Percentiles rank a stretch among this genome's conserved stretches.
Evolutionary conservation across 2,797 vertebrate genomes (phyloP).

Genomic region (Eremophila alpestris): DNA sequence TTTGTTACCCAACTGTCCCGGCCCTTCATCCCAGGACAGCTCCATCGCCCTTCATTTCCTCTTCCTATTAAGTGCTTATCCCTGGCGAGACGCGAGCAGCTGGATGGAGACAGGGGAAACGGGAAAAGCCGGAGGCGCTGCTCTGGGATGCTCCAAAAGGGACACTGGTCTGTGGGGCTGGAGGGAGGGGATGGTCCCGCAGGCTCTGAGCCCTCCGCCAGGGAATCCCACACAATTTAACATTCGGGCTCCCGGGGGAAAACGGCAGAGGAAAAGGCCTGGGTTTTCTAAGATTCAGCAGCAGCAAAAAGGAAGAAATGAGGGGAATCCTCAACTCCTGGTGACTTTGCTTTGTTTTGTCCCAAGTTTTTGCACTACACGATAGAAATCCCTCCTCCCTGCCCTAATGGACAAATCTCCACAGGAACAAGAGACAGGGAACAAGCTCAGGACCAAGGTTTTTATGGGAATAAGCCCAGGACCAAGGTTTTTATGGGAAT

Average conservation of each 20-base stretch:
- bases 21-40: neutral
- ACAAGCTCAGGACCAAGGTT: neutral
- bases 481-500: neutral
- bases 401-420: neutral
- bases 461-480: neutral
- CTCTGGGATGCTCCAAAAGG: neutral
- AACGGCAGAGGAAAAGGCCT: neutral
- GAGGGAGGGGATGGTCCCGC: neutral
- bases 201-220: neutral
- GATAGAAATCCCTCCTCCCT: neutral
- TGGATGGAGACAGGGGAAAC: neutral
- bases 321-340: neutral
- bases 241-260: neutral
- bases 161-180: neutral
- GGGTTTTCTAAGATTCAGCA: neutral
- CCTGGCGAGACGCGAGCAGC: neutral
- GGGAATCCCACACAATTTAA: neutral
- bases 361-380: neutral
- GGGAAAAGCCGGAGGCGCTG: neutral
- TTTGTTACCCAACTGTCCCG: slow-evolving; percentile 1
- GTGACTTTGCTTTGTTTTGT: neutral
- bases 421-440: neutral
- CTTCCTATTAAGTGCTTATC: neutral
- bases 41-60: slow-evolving; percentile 20
- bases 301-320: neutral